A percentile compares a stretch with the other conserved stretches of the same genome.
These are phyloP conservation scores for Stratiomys singularior DNA, from an alignment of 2,888 invertebrate genomes.

Conservation along the genomic window DNA sequence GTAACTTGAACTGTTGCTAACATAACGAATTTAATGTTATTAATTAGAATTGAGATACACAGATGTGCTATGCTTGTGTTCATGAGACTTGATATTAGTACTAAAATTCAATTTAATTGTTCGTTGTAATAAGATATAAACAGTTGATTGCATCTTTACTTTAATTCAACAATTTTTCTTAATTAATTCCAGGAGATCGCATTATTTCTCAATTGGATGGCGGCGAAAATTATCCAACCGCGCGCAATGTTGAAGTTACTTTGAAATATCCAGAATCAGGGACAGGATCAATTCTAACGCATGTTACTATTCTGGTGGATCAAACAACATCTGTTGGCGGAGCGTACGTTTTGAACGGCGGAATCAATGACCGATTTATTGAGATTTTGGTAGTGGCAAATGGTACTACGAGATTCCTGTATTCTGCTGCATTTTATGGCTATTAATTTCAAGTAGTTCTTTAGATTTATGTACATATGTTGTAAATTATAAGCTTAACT, in stretches of 20 bases:
- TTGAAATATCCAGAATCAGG: conserved; percentile 42
- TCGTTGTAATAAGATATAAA: too few relatives aligned
- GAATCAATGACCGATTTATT: conserved; percentile 30
- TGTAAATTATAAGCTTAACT: too few relatives aligned
- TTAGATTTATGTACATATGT: too few relatives aligned
- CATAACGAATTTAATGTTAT: too few relatives aligned
- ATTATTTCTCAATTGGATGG: conserved; percentile 30
- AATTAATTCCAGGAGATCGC: conserved; percentile 36
- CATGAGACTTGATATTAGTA: too few relatives aligned
- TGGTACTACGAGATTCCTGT: conserved; percentile 44
- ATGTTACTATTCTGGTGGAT: conserved; percentile 44
- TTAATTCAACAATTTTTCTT: too few relatives aligned
- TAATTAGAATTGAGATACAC: too few relatives aligned
- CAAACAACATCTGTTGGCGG: conserved; percentile 45
- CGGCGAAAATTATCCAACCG: conserved; percentile 41
- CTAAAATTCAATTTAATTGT: too few relatives aligned
- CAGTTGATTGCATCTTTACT: too few relatives aligned
- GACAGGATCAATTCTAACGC: conserved; percentile 19
- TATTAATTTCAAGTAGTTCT: too few relatives aligned
- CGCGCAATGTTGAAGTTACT: conserved; percentile 38
- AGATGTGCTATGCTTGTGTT: too few relatives aligned
- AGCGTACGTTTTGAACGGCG: conserved; percentile 43
- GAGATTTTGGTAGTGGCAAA: conserved; percentile 42
- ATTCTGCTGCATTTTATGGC: conserved; percentile 47
- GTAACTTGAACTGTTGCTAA: too few relatives aligned